These are phyloP conservation scores for Drosophila gaucha DNA, from an alignment of 2,888 invertebrate species.

Conservation along the genomic window DNA sequence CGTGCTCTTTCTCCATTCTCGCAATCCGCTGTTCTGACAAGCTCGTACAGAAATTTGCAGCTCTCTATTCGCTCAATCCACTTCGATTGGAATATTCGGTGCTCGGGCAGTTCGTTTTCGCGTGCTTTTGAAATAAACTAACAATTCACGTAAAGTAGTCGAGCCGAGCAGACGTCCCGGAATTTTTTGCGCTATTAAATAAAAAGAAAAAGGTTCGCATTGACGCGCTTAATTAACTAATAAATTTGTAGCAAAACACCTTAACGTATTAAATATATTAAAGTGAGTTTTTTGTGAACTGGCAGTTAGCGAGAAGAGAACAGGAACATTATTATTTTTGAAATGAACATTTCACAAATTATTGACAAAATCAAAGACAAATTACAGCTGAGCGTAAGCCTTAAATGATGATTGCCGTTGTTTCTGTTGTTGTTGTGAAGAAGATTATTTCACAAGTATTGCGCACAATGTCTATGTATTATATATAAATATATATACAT, in stretches of 20 bases:
- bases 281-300: conserved; percentile 41
- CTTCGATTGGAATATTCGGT: conserved; percentile 11
- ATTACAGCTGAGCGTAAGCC: conserved; percentile 67
- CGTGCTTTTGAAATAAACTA: conserved; percentile 37
- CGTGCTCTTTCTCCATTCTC: background rate
- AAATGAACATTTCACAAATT: conserved; percentile 67
- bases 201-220: conserved; percentile 30
- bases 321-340: background rate
- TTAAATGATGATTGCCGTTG: conserved; percentile 27
- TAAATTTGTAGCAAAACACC: conserved; percentile 9
- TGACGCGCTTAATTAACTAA: conserved; percentile 35
- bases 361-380: conserved; percentile 71
- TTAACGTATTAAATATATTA: conserved; percentile 31
- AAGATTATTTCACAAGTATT: conserved; percentile 71
- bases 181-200: conserved; percentile 20
- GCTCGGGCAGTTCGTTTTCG: conserved; percentile 1
- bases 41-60: background rate
- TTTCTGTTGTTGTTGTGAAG: conserved; percentile 37
- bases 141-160: conserved; percentile 38
- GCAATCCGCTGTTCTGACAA: conserved; percentile 9
- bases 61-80: conserved; percentile 13
- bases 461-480: conserved; percentile 45
- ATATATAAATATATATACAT: conserved; percentile 13
- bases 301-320: background rate
- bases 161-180: conserved; percentile 43